Conservation (phyloP, 2,113 vertebrate genomes). For the Oreochromis tanganicae region DNA sequence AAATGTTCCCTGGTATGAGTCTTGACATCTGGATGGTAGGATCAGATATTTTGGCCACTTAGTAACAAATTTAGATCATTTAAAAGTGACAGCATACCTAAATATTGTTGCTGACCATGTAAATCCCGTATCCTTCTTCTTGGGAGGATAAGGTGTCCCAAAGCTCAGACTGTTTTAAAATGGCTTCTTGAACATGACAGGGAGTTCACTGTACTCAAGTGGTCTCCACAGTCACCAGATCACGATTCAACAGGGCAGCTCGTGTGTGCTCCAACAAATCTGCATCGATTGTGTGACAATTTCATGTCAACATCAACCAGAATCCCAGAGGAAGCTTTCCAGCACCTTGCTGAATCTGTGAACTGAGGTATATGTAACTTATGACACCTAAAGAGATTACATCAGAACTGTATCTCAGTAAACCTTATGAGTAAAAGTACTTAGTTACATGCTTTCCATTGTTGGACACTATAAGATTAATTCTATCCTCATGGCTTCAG, state of each 20-base stretch:
- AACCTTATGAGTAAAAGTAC: not conserved
- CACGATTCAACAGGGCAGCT: not conserved
- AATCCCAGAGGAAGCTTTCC: not conserved
- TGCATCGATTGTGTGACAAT: not conserved
- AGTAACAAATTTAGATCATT: not conserved
- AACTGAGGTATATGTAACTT: not conserved
- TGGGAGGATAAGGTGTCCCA: not conserved
- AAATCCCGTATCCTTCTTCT: not conserved
- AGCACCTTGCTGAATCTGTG: not conserved
- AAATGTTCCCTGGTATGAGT: not conserved
- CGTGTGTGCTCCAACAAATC: not conserved
- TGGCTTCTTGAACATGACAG: not conserved
- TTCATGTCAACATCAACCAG: not conserved
- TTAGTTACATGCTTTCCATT: not conserved
- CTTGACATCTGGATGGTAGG: not conserved
- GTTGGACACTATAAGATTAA: not conserved
- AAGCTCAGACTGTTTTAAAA: not conserved
- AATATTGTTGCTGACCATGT: not conserved
- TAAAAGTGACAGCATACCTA: not conserved
- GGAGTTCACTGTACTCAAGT: not conserved
- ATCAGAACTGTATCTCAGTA: not conserved
- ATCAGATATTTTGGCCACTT: not conserved
- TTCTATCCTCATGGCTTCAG: rapidly evolving
- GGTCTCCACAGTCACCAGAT: not conserved
- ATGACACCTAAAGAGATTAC: not conserved